Evolutionary conservation across 1,140 invertebrate species (phyloP), one percentile per base, ranked within the genome.

Genomic region (Leptopilina boulardi): DNA sequence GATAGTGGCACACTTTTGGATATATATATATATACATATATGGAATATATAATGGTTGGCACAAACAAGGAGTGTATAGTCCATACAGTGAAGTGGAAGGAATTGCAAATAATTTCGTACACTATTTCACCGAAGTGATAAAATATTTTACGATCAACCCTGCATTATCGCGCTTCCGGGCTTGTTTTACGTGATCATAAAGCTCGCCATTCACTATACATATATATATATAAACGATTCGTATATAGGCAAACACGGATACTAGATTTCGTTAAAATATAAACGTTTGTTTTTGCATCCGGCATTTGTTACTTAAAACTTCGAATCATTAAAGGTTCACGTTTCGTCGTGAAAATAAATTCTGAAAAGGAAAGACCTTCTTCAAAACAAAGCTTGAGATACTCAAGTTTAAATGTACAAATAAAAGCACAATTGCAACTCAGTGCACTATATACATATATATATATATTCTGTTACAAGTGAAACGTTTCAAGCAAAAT

Each of bases 101-200:
- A 66, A 66, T 66, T 66, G 59, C 59, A 66, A 59, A 66, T 66
- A 66, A 66, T 66, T 66, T 66, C 59, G 23, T 66, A 66, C 26
- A 66, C 59, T 66, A 66, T 66, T 66, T 66, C 59, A 66, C 59
- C 59, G 15, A 66, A 66, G 59, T 66, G 11, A 66, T 66, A 66
- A 66, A 66, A 66, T 66, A 66, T 66, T 66, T 66, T 66, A 66
- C 59, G 59, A 30, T 66, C 59, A 66, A 66, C 59, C 59, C 59
- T 66, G 59, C 26, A 66, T 66, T 66, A 66, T 66, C 59, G 26
- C 15, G 23, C 59, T n/a, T 66, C 59, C 13, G 23, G 15, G 23
- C 56, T 66, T 66, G 59, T 66, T 66, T 66, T 66, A 66, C 59
- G 59, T 34, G 23, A 66, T 66, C 59, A 66, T 66, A 66, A 66